Percentiles rank a stretch among this genome's conserved stretches.
Conservation (phyloP, 2,113 vertebrate species). For the Platanista minor region DNA sequence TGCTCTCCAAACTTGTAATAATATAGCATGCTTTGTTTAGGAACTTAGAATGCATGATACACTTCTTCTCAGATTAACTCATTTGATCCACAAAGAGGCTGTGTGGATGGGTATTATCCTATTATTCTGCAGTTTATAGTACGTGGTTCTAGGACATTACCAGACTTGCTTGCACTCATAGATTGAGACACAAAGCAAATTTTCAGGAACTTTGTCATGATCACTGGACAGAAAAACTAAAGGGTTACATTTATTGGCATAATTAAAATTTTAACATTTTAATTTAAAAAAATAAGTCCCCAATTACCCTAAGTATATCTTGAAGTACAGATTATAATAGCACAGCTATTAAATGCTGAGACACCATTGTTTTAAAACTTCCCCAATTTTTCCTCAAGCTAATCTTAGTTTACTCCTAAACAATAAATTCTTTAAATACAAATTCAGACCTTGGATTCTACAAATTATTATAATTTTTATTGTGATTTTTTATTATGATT, state of each 20-base stretch:
- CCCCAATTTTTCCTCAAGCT: not conserved
- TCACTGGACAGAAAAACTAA: not conserved
- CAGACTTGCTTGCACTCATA: not conserved
- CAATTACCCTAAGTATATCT: not conserved
- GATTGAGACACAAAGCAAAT: not conserved
- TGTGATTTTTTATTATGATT: not conserved
- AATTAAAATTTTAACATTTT: not conserved
- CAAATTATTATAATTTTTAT: not conserved
- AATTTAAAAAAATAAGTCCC: not conserved
- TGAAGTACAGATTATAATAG: not conserved
- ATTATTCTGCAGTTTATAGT: not conserved
- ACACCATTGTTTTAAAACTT: not conserved
- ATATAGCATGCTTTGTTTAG: not conserved
- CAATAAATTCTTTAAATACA: not conserved
- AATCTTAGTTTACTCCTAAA: not conserved
- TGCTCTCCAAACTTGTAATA: not conserved
- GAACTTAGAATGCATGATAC: not conserved
- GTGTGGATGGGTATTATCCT: not conserved
- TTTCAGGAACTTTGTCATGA: not conserved
- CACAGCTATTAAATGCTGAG: not conserved
- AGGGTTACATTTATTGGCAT: not conserved
- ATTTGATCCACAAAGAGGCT: not conserved
- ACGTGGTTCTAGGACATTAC: not conserved
- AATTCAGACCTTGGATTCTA: not conserved
- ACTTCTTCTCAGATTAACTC: not conserved